Percentiles rank a stretch among this genome's conserved stretches.
These are phyloP conservation scores for Crambe crambe DNA, from an alignment of 37 sponge, comb jelly and placozoan genomes.

Conservation along the genomic window DNA sequence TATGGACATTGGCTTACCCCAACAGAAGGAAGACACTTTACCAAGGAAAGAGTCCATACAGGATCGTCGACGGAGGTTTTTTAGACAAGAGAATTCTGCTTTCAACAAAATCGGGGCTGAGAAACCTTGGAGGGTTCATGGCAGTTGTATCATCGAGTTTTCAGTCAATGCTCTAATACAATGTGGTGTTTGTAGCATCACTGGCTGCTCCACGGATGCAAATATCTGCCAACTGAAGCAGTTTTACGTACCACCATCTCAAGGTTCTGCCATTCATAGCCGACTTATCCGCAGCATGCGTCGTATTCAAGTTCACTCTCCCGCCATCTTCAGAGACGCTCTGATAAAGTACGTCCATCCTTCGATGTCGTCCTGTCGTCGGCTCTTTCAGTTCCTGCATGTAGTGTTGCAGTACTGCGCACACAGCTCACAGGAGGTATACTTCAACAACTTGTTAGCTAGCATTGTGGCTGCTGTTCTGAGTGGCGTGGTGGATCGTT, in stretches of 20 bases:
- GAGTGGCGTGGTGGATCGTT: conserved; percentile 43
- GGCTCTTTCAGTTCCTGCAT: conserved; percentile 66
- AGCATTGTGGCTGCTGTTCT: conserved; percentile 29
- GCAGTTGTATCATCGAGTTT: conserved; percentile 22
- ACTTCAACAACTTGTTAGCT: conserved; percentile 8
- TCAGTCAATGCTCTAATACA: conserved; percentile 37
- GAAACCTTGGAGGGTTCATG: conserved; percentile 16
- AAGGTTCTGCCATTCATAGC: conserved; percentile 12
- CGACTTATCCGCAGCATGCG: conserved; percentile 25
- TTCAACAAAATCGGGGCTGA: neutral
- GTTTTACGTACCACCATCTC: neutral
- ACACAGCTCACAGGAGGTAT: neutral
- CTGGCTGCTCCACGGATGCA: conserved; percentile 33
- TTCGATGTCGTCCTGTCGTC: conserved; percentile 16
- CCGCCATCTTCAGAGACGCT: conserved; percentile 21
- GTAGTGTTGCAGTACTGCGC: conserved; percentile 54
- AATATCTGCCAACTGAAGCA: conserved; percentile 16
- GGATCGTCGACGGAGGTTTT: conserved; percentile 3
- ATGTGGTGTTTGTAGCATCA: conserved; percentile 21
- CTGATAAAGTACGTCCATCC: conserved; percentile 26
- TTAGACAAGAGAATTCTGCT: conserved; percentile 11
- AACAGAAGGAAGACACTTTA: neutral
- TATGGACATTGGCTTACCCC: conserved; percentile 54
- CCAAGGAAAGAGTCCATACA: neutral
- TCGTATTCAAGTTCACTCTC: conserved; percentile 31